Evolutionary conservation across 2,113 vertebrate genomes (phyloP).

Genomic region (Struthidea cinerea): DNA sequence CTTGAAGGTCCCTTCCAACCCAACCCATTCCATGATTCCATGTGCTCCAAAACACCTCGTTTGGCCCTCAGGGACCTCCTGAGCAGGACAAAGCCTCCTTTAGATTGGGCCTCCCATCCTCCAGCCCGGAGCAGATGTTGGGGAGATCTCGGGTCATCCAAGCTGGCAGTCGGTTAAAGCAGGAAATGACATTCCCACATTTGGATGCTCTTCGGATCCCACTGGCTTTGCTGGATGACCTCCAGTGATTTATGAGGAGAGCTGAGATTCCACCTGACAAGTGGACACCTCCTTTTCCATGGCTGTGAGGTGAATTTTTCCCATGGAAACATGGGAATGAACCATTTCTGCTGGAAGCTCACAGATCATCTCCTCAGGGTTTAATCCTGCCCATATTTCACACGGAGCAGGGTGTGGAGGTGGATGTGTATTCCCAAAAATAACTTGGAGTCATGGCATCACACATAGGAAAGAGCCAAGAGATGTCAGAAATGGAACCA

Average conservation of each 20-base stretch:
- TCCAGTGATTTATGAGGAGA: not conserved
- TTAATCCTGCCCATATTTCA: not conserved
- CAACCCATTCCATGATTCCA: not conserved
- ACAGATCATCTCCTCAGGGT: not conserved
- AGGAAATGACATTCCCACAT: not conserved
- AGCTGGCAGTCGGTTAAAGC: not conserved
- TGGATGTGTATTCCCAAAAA: constrained; percentile 7
- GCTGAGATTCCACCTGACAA: not conserved
- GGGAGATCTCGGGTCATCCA: not conserved
- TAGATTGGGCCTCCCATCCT: not conserved
- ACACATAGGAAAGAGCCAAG: not conserved
- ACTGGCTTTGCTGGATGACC: not conserved
- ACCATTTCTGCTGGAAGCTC: not conserved
- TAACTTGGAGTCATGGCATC: not conserved
- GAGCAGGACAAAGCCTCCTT: not conserved
- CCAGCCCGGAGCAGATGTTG: not conserved
- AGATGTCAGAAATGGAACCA: not conserved
- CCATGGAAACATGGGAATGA: not conserved
- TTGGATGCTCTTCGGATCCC: not conserved
- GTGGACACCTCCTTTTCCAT: not conserved
- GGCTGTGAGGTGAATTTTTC: not conserved
- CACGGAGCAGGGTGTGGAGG: not conserved
- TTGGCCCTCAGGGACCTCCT: not conserved
- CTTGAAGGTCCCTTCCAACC: not conserved
- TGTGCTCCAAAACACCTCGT: not conserved